Evolutionary conservation across 2,797 vertebrate species (phyloP), one percentile per base, ranked within the genome.

Genomic region (Leptodactylus fallax): DNA sequence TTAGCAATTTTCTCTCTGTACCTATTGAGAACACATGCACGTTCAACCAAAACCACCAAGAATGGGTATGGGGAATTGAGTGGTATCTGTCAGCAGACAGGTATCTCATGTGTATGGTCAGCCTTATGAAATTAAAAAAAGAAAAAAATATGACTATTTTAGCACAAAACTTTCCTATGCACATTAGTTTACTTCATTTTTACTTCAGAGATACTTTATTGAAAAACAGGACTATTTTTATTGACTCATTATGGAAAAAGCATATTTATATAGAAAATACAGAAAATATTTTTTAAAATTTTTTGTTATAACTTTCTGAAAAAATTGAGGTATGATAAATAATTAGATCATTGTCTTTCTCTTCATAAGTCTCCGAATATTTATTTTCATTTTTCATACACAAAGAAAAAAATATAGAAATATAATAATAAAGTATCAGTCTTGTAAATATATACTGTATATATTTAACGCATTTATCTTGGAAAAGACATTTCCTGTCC

Each of bases 381-480:
- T 36, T 36, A 16, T 58, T 58, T 58, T 17, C 56, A 58, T 19
- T 58, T 58, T 58, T 17, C 56, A 58, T 19, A 58, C 56, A 58
- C 16, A 58, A 58, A n/a, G n/a, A n/a, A 21, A 17, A 58, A 16
- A 16, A 4, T 71, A n/a, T 71, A 71, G 1, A 74, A n/a, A 49
- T 49, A 74, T 21, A 6, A 47, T 49, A 47, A 74, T 45, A 45
- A 36, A 17, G 17, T 45, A 45, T 2, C 7, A 16, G 6, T 72
- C 12, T 71, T 69, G 6, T 3, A 36, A 3, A 71, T 10, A 6
- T 25, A 19, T 47, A 17, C 36, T 49, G 8, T 72, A 23, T 76
- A 76, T 76, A 76, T 76, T 51, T 53, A 53, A 23, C 47, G 51
- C 21, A 12, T 74, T 74, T 49, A 74, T 72, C 71, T 49, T 74